These are phyloP conservation scores for Strigamia crassipes DNA, from an alignment of 2,888 invertebrate genomes.

Conservation along the genomic window DNA sequence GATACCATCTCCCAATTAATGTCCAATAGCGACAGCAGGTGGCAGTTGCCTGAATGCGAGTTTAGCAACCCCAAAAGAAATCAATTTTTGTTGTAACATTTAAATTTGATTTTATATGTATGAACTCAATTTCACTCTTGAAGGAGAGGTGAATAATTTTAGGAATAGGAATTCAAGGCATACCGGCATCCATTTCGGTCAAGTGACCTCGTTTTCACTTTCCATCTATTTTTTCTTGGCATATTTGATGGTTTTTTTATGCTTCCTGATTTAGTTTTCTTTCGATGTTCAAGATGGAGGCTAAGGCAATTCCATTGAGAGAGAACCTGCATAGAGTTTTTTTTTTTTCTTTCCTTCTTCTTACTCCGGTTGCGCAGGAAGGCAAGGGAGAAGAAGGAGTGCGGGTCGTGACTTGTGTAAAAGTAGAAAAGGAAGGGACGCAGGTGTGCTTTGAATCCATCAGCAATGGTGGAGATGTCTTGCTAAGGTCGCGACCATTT, in stretches of 20 bases:
- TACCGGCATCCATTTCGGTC: slow-evolving; percentile 34
- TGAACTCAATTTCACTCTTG: slow-evolving; percentile 25
- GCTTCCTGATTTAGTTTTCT: slow-evolving; percentile 40
- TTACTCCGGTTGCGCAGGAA: slow-evolving; percentile 1
- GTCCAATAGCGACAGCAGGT: neutral
- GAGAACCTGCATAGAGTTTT: neutral
- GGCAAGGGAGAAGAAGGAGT: slow-evolving; percentile 16
- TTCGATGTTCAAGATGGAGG: slow-evolving; percentile 38
- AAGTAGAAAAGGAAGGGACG: slow-evolving; percentile 32
- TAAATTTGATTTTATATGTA: neutral
- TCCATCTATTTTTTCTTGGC: slow-evolving; percentile 39
- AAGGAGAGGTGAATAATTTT: slow-evolving; percentile 6
- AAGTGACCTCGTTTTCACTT: slow-evolving; percentile 40
- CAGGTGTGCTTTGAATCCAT: slow-evolving; percentile 40
- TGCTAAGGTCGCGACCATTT: slow-evolving; percentile 35
- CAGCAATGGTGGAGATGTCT: slow-evolving; percentile 37
- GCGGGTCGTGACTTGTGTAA: slow-evolving; percentile 39
- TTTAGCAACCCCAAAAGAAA: neutral
- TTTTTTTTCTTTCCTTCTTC: slow-evolving; percentile 25
- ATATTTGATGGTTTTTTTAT: slow-evolving; percentile 37
- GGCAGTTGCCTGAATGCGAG: neutral
- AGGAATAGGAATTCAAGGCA: slow-evolving; percentile 1
- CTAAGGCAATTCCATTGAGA: slow-evolving; percentile 28
- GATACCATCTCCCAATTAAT: neutral
- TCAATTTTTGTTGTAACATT: neutral